Evolutionary conservation across 2,797 vertebrate genomes (phyloP).

Genomic region (Varecia variegata): DNA sequence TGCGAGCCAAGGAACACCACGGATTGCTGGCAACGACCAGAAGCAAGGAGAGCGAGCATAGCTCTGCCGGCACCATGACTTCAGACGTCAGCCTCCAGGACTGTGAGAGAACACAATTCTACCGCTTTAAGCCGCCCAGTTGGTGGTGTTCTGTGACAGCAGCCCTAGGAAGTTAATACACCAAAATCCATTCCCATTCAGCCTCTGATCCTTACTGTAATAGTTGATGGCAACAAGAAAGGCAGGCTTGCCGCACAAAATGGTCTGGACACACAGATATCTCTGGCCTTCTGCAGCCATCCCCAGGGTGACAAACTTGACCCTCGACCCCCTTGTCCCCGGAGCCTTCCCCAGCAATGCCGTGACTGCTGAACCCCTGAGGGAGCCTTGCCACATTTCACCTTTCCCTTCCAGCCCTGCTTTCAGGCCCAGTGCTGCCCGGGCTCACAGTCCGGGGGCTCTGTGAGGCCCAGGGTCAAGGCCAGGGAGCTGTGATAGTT

Average conservation of each 20-base stretch:
- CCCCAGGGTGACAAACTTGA: neutral
- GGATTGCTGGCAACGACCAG: neutral
- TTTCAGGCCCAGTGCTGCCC: neutral
- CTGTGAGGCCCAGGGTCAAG: neutral
- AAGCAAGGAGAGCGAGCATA: fast-evolving
- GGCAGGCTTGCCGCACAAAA: neutral
- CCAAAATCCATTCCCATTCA: neutral
- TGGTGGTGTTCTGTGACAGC: neutral
- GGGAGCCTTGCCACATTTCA: neutral
- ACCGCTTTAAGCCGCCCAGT: neutral
- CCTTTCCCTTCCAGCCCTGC: neutral
- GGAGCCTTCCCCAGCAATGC: neutral
- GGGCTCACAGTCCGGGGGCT: neutral
- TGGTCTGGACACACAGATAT: fast-evolving
- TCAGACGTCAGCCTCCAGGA: neutral
- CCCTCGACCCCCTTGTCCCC: neutral
- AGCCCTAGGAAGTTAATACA: neutral
- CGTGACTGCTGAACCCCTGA: neutral
- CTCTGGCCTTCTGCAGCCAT: neutral
- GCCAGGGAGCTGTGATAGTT: neutral
- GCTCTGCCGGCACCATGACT: neutral
- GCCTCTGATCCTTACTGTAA: neutral
- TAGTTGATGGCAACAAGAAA: neutral
- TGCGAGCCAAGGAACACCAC: neutral
- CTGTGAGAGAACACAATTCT: neutral